Evolutionary conservation across 2,888 invertebrate genomes (phyloP).

Genomic region (Idaea aversata): DNA sequence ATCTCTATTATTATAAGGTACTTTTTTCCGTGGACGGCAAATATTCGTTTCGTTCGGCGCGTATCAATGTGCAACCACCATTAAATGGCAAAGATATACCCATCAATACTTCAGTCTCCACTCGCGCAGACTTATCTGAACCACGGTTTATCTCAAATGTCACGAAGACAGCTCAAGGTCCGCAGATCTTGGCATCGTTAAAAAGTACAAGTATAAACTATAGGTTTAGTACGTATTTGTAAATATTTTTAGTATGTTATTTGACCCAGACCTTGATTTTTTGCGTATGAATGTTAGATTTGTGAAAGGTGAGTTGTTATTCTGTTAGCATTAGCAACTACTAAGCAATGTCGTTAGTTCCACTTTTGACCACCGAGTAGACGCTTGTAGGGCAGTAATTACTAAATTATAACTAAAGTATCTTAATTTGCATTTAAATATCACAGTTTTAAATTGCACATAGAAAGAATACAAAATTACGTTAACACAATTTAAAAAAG

Average conservation of each 20-base stretch:
- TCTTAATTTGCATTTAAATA: background rate
- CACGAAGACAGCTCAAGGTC: constrained; percentile 54
- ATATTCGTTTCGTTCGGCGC: too few relatives aligned
- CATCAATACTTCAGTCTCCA: constrained; percentile 16
- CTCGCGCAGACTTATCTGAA: constrained; percentile 40
- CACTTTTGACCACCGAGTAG: background rate
- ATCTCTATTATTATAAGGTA: too few relatives aligned
- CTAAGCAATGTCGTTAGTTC: background rate
- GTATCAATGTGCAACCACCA: too few relatives aligned
- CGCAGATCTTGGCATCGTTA: constrained; percentile 39
- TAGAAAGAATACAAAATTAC: background rate
- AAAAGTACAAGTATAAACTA: background rate
- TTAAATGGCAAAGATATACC: background rate
- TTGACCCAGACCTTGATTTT: constrained; percentile 12
- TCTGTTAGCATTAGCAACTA: background rate
- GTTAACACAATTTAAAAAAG: background rate
- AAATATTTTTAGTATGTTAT: background rate
- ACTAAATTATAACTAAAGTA: background rate
- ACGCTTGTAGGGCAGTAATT: background rate
- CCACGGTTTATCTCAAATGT: constrained; percentile 54
- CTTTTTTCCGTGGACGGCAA: too few relatives aligned
- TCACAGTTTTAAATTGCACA: background rate
- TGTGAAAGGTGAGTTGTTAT: background rate
- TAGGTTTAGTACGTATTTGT: background rate
- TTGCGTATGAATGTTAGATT: background rate